phyloP scores from a whole-genome alignment of 2,797 vertebrate species.

The Hemitrygon akajei region DNA sequence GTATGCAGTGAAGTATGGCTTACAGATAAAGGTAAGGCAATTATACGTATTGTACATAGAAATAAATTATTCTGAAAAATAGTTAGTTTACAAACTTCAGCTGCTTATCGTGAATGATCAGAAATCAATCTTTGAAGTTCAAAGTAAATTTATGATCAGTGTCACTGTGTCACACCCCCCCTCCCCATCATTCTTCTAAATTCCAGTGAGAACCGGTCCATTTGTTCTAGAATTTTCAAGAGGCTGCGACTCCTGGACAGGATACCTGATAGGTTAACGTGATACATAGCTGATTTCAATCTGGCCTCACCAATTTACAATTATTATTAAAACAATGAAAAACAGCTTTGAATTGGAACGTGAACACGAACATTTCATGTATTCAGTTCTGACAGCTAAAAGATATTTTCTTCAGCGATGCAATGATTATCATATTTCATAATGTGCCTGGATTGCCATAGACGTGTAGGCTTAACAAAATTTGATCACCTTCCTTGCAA shows the following conservation, averaged over 20 bases:
- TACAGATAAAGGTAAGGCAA: too few relatives aligned
- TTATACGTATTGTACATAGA: too few relatives aligned
- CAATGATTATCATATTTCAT: slow-evolving; percentile 26
- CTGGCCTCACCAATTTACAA: neutral
- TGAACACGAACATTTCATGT: neutral
- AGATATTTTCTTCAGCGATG: slow-evolving; percentile 13
- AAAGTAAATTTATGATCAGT: too few relatives aligned
- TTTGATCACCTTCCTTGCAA: neutral
- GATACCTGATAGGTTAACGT: neutral
- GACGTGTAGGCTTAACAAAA: neutral
- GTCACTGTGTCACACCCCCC: too few relatives aligned
- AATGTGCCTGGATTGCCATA: neutral
- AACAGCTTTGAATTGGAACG: neutral
- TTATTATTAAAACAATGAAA: slow-evolving; percentile 10
- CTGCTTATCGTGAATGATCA: too few relatives aligned
- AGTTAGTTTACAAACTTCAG: too few relatives aligned
- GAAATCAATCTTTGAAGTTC: neutral
- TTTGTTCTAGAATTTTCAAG: slow-evolving; percentile 1
- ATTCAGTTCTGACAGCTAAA: slow-evolving; percentile 22
- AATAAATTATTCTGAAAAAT: too few relatives aligned
- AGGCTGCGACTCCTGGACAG: neutral
- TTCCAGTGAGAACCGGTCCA: too few relatives aligned
- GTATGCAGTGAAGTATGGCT: too few relatives aligned
- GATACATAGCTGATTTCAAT: neutral
- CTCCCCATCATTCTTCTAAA: too few relatives aligned